A percentile compares a stretch with the other conserved stretches of the same genome.
Evolutionary conservation across 1,140 invertebrate genomes (phyloP).

Genomic region (Dendrolimus kikuchii): DNA sequence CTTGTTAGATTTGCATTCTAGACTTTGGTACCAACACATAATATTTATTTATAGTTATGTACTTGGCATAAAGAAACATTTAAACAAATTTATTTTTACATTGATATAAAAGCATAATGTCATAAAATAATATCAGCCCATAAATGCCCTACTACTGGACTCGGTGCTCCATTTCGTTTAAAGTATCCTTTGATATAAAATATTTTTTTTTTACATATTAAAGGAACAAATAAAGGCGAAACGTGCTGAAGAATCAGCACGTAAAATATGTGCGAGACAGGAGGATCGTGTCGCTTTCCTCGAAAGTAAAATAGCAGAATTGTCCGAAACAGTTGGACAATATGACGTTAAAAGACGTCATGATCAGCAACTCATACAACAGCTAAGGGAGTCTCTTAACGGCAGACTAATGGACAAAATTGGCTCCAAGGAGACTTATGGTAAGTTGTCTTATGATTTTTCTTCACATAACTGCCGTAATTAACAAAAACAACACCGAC

Average conservation of each 20-base stretch:
- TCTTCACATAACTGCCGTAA: too few species aligned
- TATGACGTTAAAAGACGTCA: slow-evolving; percentile 82
- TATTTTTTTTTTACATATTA: slow-evolving; percentile 4
- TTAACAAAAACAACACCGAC: too few species aligned
- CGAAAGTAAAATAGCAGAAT: slow-evolving; percentile 84
- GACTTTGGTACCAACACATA: too few species aligned
- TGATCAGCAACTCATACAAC: slow-evolving; percentile 83
- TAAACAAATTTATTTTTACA: too few species aligned
- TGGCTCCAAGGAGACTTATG: slow-evolving; percentile 15
- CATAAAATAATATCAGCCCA: too few species aligned
- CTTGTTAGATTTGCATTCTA: too few species aligned
- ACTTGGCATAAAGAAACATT: too few species aligned
- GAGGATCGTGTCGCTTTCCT: slow-evolving; percentile 85
- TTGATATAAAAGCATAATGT: too few species aligned
- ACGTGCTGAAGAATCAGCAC: slow-evolving; percentile 79
- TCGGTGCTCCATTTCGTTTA: too few species aligned
- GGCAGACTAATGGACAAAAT: slow-evolving; percentile 39
- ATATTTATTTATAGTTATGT: too few species aligned
- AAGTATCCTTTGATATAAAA: neutral
- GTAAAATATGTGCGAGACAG: slow-evolving; percentile 77
- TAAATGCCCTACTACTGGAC: too few species aligned
- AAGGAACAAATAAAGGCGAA: slow-evolving; percentile 79
- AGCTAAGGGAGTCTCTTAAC: slow-evolving; percentile 75
- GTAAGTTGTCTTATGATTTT: slow-evolving; percentile 7
- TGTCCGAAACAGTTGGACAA: slow-evolving; percentile 84